Evolutionary conservation across 2,113 vertebrate genomes (phyloP), one percentile per base, ranked within the genome.

Genomic region (pig (Sus scrofa)): DNA sequence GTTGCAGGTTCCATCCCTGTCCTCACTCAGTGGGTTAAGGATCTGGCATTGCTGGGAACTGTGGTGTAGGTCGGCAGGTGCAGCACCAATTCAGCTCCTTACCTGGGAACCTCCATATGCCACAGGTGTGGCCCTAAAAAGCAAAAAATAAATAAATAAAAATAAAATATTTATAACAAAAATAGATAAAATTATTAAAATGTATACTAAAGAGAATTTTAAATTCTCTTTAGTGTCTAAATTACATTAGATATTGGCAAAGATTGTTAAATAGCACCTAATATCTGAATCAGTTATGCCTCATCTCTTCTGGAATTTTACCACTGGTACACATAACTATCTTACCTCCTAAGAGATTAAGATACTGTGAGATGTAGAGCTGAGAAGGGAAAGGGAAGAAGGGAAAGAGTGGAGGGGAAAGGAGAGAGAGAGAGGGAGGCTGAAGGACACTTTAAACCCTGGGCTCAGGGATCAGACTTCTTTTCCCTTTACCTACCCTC

Each of bases 381-480:
- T 79, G 15, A 30, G 10, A 58, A 16, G n/a, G 8, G 24, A 44
- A 44, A 44, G 4, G 39, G 60, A 2, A 37, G 19, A 50, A 44
- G 8, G 20, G 18, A 32, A 7, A 15, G 2, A 9, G 2, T 1
- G 22, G 1, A 14, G 27, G 3, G 13, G 4, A n/a, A n/a, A 19
- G 10, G 18, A 54, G 7, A 34, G 16, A 1, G 16, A 1, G 14
- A 24, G 12, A 39, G 44, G 16, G 44, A 54, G 34, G 22, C 11
- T 12, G 32, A 70, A 8, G 26, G 16, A 37, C 12, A 75, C 2
- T 44, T 85, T 37, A 26, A 24, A 50, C 13, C 6, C 71, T 26
- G n/a, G 15, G 30, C 78, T 68, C 24, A 77, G 22, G 1, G 22
- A 54, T 58, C 20, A 60, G 20, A 75, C 8, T 54, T 75, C 10